Conservation (phyloP, 2,888 invertebrate species). For the Lasioglossum figueresi region DNA sequence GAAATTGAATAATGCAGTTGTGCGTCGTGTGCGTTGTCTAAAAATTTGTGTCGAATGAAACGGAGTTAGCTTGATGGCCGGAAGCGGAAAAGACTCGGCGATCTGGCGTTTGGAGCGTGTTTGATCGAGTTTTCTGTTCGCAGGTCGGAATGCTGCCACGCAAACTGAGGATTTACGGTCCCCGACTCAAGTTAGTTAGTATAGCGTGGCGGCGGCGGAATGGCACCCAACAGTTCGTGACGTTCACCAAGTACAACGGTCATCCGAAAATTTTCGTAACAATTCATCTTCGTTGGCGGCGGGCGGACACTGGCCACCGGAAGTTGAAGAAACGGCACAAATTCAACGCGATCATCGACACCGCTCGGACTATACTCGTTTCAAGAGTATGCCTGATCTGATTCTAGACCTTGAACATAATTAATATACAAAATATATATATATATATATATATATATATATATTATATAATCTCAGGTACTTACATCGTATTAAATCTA, state of each 20-base stretch:
- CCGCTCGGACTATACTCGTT: slow-evolving; percentile 30
- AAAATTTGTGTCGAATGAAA: not conserved
- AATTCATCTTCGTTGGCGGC: slow-evolving; percentile 35
- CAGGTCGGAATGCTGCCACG: slow-evolving; percentile 81
- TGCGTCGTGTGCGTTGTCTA: too few species aligned
- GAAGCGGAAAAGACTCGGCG: not conserved
- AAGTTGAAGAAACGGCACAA: slow-evolving; percentile 10
- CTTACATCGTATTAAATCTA: slow-evolving; percentile 13
- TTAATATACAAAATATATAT: slow-evolving; percentile 16
- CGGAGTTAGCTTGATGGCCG: not conserved
- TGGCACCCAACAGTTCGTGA: slow-evolving; percentile 38
- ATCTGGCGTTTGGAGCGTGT: not conserved
- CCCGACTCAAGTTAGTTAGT: slow-evolving; percentile 81
- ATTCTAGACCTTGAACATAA: slow-evolving; percentile 51
- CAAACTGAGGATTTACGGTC: slow-evolving; percentile 80
- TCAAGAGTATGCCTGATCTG: slow-evolving; percentile 66
- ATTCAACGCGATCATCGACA: slow-evolving; percentile 28
- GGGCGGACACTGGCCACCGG: not conserved
- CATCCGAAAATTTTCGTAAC: slow-evolving; percentile 33
- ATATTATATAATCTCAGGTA: slow-evolving; percentile 9
- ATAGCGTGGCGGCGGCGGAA: slow-evolving; percentile 82
- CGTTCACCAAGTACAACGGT: slow-evolving; percentile 29
- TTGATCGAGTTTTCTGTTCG: slow-evolving; percentile 24
- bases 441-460: slow-evolving; percentile 5
- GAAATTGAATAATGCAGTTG: too few species aligned